phyloP scores from a whole-genome alignment of 2,888 invertebrate species.

The Lithodes maja region DNA sequence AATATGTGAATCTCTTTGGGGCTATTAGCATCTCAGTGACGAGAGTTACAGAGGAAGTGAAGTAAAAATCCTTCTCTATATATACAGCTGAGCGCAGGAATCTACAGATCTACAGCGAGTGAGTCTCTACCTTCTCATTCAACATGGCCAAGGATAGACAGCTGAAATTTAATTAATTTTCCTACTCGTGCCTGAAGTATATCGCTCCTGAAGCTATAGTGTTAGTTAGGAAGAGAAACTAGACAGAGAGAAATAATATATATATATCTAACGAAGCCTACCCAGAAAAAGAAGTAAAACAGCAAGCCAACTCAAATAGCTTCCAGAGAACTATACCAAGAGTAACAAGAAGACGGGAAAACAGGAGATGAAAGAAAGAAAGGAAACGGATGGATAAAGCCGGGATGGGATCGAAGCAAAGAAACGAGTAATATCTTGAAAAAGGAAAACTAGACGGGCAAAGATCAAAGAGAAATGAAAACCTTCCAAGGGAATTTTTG shows the following conservation, averaged over 20 bases:
- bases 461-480: not conserved
- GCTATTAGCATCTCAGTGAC: not conserved
- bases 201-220: conserved; percentile 25
- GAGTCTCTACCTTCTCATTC: conserved; percentile 40
- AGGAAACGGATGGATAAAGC: not conserved
- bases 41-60: not conserved
- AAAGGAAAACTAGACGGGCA: not conserved
- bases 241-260: conserved; percentile 12
- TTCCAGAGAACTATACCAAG: not conserved
- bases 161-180: conserved; percentile 26
- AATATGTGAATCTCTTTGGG: not conserved
- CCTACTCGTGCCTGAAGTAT: conserved; percentile 49
- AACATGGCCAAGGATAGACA: conserved; percentile 35
- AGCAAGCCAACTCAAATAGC: conserved; percentile 13
- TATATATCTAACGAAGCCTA: conserved; percentile 39
- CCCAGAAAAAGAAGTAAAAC: conserved; percentile 19
- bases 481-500: not conserved
- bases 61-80: not conserved
- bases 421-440: not conserved
- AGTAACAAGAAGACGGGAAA: not conserved
- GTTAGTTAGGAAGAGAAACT: not conserved
- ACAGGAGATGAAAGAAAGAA: not conserved
- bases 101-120: conserved; percentile 40
- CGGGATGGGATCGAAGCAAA: not conserved
- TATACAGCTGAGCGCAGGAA: conserved; percentile 15